Evolutionary conservation across 2,797 vertebrate species (phyloP), one percentile per base, ranked within the genome.

Genomic region (Acrossocheilus fasciatus): DNA sequence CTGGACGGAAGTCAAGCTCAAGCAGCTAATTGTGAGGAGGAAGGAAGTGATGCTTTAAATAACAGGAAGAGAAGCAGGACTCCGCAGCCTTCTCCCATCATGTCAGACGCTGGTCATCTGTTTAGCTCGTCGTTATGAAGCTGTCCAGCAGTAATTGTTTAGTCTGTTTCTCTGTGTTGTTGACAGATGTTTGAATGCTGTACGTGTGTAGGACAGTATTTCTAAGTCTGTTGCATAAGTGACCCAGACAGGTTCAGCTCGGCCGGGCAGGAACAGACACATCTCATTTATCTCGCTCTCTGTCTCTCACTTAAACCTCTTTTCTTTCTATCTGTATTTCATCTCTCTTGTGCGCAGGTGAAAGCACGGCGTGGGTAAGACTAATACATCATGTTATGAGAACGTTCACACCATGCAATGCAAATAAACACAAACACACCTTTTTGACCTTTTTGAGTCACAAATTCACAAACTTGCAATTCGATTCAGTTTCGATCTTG

Each of bases 31-130:
- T 14, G 36, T 59, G 68, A 26, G 15, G 15, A 72, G 81, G 81
- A 72, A 82, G 68, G 68, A 82, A 82, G 50, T 73, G 81, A 43
- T 43, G 43, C 47, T 69, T 26, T 70, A 54, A 69, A 81, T n/a
- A 70, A 82, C 81, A 82, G 81, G 68, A 82, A 72, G 47, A n/a
- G 34, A 77, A 41, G 1, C 30, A 39, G 20, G 30, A 57, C 34
- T 66, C 17, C 34, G 18, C 59, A 66, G 10, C 62, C 23, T 12
- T 66, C 8, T 66, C 78, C 78, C 64, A 69, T 14, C 8, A 54
- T 26, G 47, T 50, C 47, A 52, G 5, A 52, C 50, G 6, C 30
- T 68, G 64, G 4, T 34, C 26, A 8, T 18, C 10, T 11, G 10
- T 59, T n/a, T n/a, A n/a, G n/a, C 36, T 39, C 36, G 0, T 39